Conservation (phyloP, 2,113 vertebrate species). For the Gallinago media region DNA sequence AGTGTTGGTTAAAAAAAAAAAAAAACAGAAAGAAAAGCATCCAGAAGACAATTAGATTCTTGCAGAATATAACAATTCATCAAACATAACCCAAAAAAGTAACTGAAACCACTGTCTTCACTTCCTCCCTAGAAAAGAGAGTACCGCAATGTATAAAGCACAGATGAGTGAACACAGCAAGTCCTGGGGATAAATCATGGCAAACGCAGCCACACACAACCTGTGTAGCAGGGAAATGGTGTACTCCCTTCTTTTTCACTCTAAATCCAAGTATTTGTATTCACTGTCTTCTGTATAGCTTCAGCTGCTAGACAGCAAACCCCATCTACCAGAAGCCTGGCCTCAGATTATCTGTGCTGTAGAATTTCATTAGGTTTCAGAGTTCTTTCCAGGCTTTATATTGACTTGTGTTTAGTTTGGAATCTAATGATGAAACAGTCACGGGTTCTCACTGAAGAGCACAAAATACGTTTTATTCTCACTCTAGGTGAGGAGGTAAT, state of each 20-base stretch:
- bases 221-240: neutral
- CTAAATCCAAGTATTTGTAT: neutral
- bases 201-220: neutral
- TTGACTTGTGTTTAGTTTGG: neutral
- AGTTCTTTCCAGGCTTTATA: neutral
- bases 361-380: neutral
- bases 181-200: neutral
- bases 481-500: neutral
- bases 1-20: neutral
- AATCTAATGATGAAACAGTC: neutral
- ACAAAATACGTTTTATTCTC: neutral
- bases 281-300: neutral
- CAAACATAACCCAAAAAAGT: neutral
- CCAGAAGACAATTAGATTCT: neutral
- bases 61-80: neutral
- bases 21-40: neutral
- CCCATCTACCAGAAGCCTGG: neutral
- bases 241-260: neutral
- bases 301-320: neutral
- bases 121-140: neutral
- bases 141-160: accelerated
- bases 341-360: neutral
- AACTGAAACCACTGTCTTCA: neutral
- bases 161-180: neutral
- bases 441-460: neutral